These are phyloP conservation scores for Theropithecus gelada DNA, from an alignment of 2,113 vertebrate species.

Conservation along the genomic window DNA sequence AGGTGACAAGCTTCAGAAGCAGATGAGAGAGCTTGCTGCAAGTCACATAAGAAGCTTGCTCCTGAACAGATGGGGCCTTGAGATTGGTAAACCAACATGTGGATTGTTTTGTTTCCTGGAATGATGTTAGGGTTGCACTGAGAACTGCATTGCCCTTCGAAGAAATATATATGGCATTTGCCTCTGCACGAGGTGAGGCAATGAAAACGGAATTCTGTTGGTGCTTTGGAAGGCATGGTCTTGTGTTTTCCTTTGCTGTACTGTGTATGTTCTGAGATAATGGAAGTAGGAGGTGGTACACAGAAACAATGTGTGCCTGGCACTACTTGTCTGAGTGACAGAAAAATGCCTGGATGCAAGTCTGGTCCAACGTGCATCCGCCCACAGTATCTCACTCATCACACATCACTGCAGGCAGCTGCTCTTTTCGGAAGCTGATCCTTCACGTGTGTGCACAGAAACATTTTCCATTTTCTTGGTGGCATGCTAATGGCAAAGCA, in stretches of 20 bases:
- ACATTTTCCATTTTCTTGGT: neutral
- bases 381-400: rapidly evolving
- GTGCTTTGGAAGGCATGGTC: neutral
- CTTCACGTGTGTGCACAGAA: neutral
- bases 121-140: neutral
- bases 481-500: neutral
- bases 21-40: neutral
- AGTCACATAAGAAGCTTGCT: neutral
- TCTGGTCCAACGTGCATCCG: neutral
- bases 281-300: neutral
- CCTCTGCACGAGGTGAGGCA: neutral
- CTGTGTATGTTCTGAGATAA: neutral
- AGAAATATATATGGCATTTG: neutral
- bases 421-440: neutral
- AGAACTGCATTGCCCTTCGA: neutral
- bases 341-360: neutral
- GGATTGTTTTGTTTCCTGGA: neutral
- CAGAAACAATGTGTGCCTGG: neutral
- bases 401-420: neutral
- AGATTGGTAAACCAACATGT: neutral
- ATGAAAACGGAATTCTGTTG: neutral
- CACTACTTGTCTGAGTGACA: neutral
- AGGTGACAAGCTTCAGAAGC: neutral
- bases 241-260: neutral
- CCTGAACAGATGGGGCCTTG: neutral